Percentiles rank a stretch among this genome's conserved stretches.
phyloP scores from a whole-genome alignment of 2,113 vertebrate genomes.

The Gadus chalcogrammus region DNA sequence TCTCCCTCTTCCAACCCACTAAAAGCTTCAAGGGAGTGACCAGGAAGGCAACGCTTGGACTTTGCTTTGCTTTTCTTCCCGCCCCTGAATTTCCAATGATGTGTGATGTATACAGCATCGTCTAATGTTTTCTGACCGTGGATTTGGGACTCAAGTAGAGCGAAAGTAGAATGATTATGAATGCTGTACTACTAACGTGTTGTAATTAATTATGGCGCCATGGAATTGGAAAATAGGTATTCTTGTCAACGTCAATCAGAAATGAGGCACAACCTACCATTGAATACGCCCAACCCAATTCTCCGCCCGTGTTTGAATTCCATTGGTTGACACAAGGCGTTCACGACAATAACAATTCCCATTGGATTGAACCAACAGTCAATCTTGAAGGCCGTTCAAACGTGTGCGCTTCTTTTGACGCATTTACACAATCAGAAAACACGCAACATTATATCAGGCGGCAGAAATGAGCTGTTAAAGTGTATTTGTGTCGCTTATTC shows the following conservation, averaged over 20 bases:
- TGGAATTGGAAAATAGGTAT: constrained; percentile 55
- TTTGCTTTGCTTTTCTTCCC: not conserved
- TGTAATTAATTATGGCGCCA: constrained; percentile 40
- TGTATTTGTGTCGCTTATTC: too few relatives aligned
- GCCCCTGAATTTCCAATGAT: too few relatives aligned
- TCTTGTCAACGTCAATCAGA: constrained; percentile 53
- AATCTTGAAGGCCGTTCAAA: constrained; percentile 21
- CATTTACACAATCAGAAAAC: not conserved
- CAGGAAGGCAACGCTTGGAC: constrained; percentile 61
- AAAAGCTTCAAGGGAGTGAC: constrained; percentile 64
- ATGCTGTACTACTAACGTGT: too few relatives aligned
- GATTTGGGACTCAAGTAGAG: too few relatives aligned
- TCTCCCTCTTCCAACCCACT: constrained; percentile 45
- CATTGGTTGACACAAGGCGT: constrained; percentile 35
- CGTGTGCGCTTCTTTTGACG: constrained; percentile 42
- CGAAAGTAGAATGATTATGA: too few relatives aligned
- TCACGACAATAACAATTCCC: constrained; percentile 6
- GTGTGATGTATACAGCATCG: too few relatives aligned
- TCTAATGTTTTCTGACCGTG: too few relatives aligned
- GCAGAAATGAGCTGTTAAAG: too few relatives aligned
- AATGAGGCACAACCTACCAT: constrained; percentile 50
- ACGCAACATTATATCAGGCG: too few relatives aligned
- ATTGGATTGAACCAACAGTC: constrained; percentile 54
- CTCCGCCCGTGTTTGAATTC: constrained; percentile 33
- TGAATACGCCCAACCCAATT: constrained; percentile 44